Evolutionary conservation across 2,113 vertebrate species (phyloP).

Genomic region (Calyptomena viridis): DNA sequence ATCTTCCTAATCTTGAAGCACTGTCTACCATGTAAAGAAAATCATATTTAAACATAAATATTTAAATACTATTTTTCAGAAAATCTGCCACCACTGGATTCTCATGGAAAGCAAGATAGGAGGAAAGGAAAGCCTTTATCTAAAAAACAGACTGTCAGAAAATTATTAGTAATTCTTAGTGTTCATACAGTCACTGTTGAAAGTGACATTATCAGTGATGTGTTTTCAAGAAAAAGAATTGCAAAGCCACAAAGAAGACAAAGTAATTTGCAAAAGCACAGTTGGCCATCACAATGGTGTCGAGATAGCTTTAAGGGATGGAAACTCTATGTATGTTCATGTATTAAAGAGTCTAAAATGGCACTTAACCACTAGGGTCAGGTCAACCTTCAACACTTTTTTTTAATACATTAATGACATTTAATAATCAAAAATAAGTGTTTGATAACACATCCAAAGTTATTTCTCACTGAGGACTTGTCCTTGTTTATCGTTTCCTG

Average conservation of each 20-base stretch:
- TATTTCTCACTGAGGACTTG: background rate
- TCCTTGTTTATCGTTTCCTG: background rate
- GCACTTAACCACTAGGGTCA: background rate
- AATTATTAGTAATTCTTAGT: conserved; percentile 64
- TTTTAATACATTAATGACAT: background rate
- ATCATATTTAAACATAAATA: conserved; percentile 10
- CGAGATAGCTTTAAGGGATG: conserved; percentile 39
- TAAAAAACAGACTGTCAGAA: conserved; percentile 19
- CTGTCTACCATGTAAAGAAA: background rate
- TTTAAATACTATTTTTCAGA: background rate
- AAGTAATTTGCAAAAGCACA: conserved; percentile 67
- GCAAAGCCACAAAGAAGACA: conserved; percentile 45
- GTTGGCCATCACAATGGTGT: conserved; percentile 40
- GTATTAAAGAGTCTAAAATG: background rate
- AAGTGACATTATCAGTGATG: conserved; percentile 68
- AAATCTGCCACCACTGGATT: conserved; percentile 44
- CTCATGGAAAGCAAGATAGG: background rate
- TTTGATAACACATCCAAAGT: background rate
- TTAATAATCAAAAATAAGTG: background rate
- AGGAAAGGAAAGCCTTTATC: conserved; percentile 1
- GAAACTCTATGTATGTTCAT: background rate
- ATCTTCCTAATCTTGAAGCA: conserved; percentile 31
- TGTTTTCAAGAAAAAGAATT: conserved; percentile 52
- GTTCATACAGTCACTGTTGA: conserved; percentile 44
- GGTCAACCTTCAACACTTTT: background rate